phyloP scores from a whole-genome alignment of 2,888 invertebrate genomes.

The Drosophila conformis region DNA sequence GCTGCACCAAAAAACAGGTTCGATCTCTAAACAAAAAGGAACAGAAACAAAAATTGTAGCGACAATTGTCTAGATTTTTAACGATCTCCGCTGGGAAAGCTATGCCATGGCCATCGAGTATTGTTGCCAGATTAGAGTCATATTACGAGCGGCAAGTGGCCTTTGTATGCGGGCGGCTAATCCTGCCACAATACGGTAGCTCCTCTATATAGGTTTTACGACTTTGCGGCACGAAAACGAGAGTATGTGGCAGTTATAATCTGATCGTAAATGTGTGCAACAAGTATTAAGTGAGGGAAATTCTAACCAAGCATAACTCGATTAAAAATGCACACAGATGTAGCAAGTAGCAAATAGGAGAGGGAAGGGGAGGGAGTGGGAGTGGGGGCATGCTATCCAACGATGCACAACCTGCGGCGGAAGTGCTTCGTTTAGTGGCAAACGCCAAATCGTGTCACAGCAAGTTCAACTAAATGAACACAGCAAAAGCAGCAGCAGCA shows the following conservation, averaged over 20 bases:
- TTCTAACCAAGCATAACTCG: constrained; percentile 7
- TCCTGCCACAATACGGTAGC: constrained; percentile 47
- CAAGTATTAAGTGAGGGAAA: neutral
- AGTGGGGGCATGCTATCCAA: neutral
- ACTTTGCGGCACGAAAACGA: constrained; percentile 52
- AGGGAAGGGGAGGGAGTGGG: neutral
- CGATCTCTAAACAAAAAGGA: constrained; percentile 5
- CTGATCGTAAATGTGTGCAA: constrained; percentile 24
- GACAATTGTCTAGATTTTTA: constrained; percentile 38
- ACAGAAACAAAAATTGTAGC: constrained; percentile 25
- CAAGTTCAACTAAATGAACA: constrained; percentile 38
- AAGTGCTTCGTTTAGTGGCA: constrained; percentile 41
- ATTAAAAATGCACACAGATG: constrained; percentile 1
- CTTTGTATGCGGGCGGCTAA: constrained; percentile 49
- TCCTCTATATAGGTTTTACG: constrained; percentile 57
- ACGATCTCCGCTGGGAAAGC: constrained; percentile 67
- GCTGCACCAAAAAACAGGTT: constrained; percentile 53
- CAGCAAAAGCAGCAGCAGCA: neutral
- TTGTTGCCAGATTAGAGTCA: constrained; percentile 70
- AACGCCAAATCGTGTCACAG: constrained; percentile 9
- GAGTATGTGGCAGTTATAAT: constrained; percentile 18
- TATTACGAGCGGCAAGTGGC: constrained; percentile 71
- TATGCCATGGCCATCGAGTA: constrained; percentile 28
- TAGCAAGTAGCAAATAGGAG: neutral
- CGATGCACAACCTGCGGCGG: constrained; percentile 23